Evolutionary conservation across 2,797 vertebrate genomes (phyloP).

Genomic region (Tapera naevia): DNA sequence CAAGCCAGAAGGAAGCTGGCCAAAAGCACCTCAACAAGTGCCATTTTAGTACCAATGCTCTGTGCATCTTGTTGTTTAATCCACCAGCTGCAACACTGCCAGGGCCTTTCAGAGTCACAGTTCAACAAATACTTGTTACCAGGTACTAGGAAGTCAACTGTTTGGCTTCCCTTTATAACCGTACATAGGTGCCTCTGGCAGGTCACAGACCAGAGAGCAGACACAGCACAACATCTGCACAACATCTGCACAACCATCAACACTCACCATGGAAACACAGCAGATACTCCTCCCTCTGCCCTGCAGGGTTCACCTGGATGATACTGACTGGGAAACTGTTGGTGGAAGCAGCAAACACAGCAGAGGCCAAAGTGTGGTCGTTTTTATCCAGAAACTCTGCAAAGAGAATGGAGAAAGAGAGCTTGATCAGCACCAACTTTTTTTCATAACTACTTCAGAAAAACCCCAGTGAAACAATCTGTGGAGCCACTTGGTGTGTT

Average conservation of each 20-base stretch:
- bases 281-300: constrained; percentile 95
- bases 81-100: not conserved
- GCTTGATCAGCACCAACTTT: not conserved
- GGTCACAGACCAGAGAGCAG: not conserved
- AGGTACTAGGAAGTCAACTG: not conserved
- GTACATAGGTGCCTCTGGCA: not conserved
- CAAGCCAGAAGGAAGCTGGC: not conserved
- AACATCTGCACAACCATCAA: not conserved
- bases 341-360: constrained; percentile 93
- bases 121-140: not conserved
- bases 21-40: not conserved
- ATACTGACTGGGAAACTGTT: constrained; percentile 98
- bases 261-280: constrained; percentile 95
- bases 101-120: not conserved
- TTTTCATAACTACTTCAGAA: not conserved
- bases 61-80: not conserved
- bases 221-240: not conserved
- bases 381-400: constrained; percentile 98
- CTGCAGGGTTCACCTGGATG: constrained; percentile 91
- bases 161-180: not conserved
- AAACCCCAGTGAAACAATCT: not conserved
- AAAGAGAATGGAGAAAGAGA: not conserved
- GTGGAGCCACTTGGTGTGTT: not conserved
- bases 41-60: not conserved
- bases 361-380: constrained; percentile 92